Percentiles rank a stretch among this genome's conserved stretches.
Evolutionary conservation across 2,113 vertebrate species (phyloP).

Genomic region (Seriola aureovittata): DNA sequence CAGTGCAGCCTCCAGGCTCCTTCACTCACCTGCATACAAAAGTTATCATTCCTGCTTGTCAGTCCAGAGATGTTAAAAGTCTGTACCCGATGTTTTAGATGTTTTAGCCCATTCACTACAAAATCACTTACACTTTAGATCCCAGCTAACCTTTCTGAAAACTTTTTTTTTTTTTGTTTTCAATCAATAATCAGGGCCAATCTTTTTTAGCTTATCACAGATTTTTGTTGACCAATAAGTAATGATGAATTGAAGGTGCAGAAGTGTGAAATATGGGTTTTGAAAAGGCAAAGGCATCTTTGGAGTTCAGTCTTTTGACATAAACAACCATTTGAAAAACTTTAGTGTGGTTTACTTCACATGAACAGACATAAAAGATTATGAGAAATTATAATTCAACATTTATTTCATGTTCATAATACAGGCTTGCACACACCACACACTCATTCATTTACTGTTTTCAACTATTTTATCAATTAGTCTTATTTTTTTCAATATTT

Average conservation of each 20-base stretch:
- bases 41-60: background rate
- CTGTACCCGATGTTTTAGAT: background rate
- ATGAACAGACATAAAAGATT: too few relatives aligned
- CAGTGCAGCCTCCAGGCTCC: background rate
- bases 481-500: too few relatives aligned
- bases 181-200: background rate
- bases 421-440: background rate
- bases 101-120: background rate
- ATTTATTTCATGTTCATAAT: too few relatives aligned
- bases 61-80: background rate
- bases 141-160: too few relatives aligned
- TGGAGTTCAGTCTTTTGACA: too few relatives aligned
- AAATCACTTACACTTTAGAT: background rate
- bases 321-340: too few relatives aligned
- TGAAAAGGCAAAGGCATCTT: background rate
- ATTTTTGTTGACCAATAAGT: background rate
- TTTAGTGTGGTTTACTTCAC: too few relatives aligned
- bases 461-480: too few relatives aligned
- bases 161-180: background rate
- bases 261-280: background rate
- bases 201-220: background rate
- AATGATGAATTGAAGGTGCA: background rate
- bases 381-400: too few relatives aligned
- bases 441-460: background rate
- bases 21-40: background rate